These are phyloP conservation scores for Ashinkailepas kermadecensis DNA, from an alignment of 2,888 invertebrate species.

Conservation along the genomic window DNA sequence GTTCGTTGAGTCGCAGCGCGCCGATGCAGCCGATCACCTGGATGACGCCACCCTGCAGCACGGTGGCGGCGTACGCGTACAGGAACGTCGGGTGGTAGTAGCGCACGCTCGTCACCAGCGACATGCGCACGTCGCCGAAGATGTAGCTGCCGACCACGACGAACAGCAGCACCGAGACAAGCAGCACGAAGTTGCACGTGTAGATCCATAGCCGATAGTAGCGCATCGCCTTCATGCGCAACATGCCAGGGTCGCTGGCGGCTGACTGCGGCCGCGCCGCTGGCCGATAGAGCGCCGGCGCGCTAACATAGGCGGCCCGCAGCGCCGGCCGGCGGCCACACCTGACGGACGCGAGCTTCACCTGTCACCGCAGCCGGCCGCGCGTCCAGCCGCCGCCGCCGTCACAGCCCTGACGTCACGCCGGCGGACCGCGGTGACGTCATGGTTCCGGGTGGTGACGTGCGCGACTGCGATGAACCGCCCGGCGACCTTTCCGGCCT, in stretches of 20 bases:
- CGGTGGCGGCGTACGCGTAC: conserved; percentile 73
- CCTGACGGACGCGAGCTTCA: no score
- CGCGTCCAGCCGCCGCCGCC: no score
- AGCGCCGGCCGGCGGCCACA: no score
- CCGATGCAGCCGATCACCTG: conserved; percentile 67
- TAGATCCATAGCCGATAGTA: conserved; percentile 73
- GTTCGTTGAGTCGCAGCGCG: conserved; percentile 68
- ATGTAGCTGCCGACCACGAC: conserved; percentile 59
- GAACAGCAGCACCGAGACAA: conserved; percentile 72
- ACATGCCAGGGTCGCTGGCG: conserved; percentile 32
- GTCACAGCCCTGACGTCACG: no score
- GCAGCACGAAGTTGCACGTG: conserved; percentile 79
- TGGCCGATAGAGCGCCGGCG: background rate
- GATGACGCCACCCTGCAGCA: conserved; percentile 59
- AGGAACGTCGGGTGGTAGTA: conserved; percentile 68
- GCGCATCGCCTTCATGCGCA: conserved; percentile 40
- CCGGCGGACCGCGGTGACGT: no score
- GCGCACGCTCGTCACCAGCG: conserved; percentile 36
- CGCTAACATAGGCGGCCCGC: background rate
- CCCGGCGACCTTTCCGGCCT: no score
- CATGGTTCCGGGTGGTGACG: no score
- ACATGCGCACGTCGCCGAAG: conserved; percentile 42
- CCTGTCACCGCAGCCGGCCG: no score
- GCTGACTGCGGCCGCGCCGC: background rate
- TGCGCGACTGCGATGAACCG: no score